A percentile compares a stretch with the other conserved stretches of the same genome.
phyloP scores from a whole-genome alignment of 1,140 invertebrate species.

The Matsumurasca onukii region DNA sequence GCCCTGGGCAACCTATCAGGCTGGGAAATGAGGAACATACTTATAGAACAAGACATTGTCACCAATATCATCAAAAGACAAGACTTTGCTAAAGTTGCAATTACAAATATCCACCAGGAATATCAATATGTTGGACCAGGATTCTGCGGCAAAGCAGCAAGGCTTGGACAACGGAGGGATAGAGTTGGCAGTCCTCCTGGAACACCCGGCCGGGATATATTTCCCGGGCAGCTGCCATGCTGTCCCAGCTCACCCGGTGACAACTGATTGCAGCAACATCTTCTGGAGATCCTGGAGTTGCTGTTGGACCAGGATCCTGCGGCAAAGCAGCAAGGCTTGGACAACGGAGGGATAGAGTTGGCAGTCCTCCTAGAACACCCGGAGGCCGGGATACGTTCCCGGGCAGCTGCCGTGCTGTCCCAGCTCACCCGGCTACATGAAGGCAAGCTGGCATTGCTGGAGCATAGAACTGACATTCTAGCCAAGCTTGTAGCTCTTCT shows the following conservation, averaged over 20 bases:
- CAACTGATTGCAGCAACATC: background rate
- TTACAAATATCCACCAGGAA: no score
- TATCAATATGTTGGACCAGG: background rate
- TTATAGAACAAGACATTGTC: no score
- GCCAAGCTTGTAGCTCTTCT: background rate
- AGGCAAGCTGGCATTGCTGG: slow-evolving; percentile 12
- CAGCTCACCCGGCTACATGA: slow-evolving; percentile 4
- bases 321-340: background rate
- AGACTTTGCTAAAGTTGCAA: no score
- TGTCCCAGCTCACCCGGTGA: slow-evolving; percentile 2
- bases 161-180: background rate
- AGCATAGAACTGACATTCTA: slow-evolving; percentile 4
- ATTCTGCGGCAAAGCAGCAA: background rate
- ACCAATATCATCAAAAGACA: no score
- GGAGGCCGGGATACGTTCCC: background rate
- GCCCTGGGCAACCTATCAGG: no score
- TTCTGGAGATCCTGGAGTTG: background rate
- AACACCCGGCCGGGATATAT: slow-evolving; percentile 2
- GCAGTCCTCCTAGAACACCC: slow-evolving; percentile 14
- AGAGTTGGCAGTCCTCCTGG: slow-evolving; percentile 11
- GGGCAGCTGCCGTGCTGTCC: background rate
- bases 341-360: background rate
- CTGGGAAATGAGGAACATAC: no score
- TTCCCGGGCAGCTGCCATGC: background rate
- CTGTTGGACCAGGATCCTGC: background rate